Percentiles rank a stretch among this genome's conserved stretches.
Conservation (phyloP, 2,888 invertebrate species). For the Didymodactylos carnosus region DNA sequence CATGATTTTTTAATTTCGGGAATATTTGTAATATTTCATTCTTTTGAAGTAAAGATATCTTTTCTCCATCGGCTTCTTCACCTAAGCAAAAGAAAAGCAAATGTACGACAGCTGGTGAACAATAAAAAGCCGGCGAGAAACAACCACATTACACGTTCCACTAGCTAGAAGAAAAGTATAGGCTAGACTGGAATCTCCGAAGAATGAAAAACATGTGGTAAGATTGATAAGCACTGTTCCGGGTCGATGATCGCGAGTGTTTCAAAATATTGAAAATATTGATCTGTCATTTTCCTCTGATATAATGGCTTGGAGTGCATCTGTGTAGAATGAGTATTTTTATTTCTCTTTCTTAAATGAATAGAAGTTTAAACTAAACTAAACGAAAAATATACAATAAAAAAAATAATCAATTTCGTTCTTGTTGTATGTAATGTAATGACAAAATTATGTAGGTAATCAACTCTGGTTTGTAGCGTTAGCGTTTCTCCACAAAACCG, state of each 20-base stretch:
- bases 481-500: too few species aligned
- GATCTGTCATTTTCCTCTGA: too few species aligned
- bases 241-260: background rate
- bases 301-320: too few species aligned
- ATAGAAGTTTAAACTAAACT: too few species aligned
- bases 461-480: too few species aligned
- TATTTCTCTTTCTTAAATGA: too few species aligned
- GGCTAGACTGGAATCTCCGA: background rate
- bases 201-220: background rate
- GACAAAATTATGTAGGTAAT: too few species aligned
- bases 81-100: background rate
- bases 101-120: background rate
- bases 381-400: too few species aligned
- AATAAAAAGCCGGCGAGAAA: background rate
- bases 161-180: too few species aligned
- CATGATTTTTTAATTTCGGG: background rate
- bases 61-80: background rate
- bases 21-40: background rate
- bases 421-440: too few species aligned
- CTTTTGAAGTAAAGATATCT: background rate
- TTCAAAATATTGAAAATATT: background rate
- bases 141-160: background rate
- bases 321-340: too few species aligned
- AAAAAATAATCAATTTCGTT: too few species aligned
- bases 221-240: background rate